A percentile compares a stretch with the other conserved stretches of the same genome.
Evolutionary conservation across 2,113 vertebrate genomes (phyloP).

Genomic region (Cranoglanis bouderius): DNA sequence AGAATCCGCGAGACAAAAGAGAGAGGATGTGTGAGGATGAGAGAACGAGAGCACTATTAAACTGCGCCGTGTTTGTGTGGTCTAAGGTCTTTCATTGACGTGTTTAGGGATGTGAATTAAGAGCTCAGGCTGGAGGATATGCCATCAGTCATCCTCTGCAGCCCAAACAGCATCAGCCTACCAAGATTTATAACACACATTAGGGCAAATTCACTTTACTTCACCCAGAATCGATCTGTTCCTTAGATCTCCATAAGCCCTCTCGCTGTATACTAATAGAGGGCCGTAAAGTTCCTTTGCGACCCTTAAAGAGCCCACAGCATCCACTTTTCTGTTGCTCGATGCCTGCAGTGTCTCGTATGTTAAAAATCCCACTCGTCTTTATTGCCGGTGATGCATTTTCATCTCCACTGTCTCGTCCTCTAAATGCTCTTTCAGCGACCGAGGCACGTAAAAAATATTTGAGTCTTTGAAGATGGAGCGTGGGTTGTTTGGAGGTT

Average conservation of each 20-base stretch:
- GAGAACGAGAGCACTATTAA: background rate
- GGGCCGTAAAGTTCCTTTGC: conserved; percentile 71
- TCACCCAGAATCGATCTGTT: conserved; percentile 64
- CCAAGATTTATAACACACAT: conserved; percentile 66
- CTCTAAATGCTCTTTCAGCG: conserved; percentile 3
- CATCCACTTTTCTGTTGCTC: background rate
- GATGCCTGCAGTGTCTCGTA: background rate
- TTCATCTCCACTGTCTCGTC: background rate
- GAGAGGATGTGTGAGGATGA: background rate
- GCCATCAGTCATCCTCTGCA: conserved; percentile 47
- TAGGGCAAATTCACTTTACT: conserved; percentile 62
- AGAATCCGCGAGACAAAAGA: no score
- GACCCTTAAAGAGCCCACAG: conserved; percentile 57
- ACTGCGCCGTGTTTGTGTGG: background rate
- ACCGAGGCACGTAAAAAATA: background rate
- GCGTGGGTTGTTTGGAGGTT: conserved; percentile 17
- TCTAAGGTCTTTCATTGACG: conserved; percentile 10
- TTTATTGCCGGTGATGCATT: conserved; percentile 9
- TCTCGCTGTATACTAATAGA: conserved; percentile 61
- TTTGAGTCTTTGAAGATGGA: conserved; percentile 4
- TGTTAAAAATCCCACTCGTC: conserved; percentile 9
- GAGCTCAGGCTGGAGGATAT: conserved; percentile 47
- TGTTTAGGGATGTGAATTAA: conserved; percentile 50
- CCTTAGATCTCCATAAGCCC: conserved; percentile 69
- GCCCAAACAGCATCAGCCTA: conserved; percentile 22